Percentiles rank a stretch among this genome's conserved stretches.
Evolutionary conservation across 2,113 vertebrate genomes (phyloP).

Genomic region (Terrapene triunguis): DNA sequence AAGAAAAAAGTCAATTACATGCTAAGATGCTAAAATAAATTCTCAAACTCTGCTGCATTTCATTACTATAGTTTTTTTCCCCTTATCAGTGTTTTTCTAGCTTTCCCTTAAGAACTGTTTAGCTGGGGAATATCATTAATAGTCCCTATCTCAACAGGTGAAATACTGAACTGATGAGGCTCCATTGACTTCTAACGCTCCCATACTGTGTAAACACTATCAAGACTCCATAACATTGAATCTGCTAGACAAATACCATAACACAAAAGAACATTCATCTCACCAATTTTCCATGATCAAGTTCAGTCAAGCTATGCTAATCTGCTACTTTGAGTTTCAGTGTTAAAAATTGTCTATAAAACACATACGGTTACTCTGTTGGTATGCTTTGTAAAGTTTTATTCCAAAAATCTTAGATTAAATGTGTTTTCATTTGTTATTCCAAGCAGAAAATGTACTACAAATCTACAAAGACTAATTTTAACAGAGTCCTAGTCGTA

Average conservation of each 20-base stretch:
- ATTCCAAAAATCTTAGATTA: neutral
- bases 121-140: conserved; percentile 32
- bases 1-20: conserved; percentile 83
- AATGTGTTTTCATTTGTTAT: conserved; percentile 20
- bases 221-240: neutral
- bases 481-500: conserved; percentile 2
- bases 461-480: conserved; percentile 1
- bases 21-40: conserved; percentile 77
- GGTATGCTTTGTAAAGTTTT: neutral
- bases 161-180: conserved; percentile 39
- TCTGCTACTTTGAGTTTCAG: neutral
- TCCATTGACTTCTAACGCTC: conserved; percentile 4
- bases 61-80: conserved; percentile 76
- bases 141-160: conserved; percentile 59
- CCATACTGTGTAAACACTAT: conserved; percentile 16
- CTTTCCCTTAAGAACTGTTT: conserved; percentile 56
- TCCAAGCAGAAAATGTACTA: neutral
- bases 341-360: neutral
- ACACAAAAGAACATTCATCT: neutral
- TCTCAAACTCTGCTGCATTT: conserved; percentile 73
- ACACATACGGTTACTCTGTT: neutral
- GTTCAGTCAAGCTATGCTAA: neutral
- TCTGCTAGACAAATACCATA: neutral
- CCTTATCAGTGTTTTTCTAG: conserved; percentile 58
- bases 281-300: neutral